Evolutionary conservation across 2,888 invertebrate genomes (phyloP).

Genomic region (Macrophya annulata): DNA sequence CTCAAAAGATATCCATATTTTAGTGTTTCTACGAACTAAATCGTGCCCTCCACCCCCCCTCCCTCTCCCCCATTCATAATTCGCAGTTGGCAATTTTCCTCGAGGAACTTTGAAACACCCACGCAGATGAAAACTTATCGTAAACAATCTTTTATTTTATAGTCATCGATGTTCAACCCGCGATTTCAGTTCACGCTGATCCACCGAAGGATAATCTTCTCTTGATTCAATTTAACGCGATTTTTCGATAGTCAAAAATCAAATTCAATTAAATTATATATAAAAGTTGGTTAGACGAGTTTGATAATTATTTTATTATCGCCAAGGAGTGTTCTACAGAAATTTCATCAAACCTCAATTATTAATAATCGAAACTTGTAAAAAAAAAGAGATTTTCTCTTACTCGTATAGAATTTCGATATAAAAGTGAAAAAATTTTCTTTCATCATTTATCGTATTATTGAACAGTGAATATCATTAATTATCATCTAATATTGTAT

Average conservation of each 20-base stretch:
- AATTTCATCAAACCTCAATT: not conserved
- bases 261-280: not conserved
- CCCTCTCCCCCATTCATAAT: not conserved
- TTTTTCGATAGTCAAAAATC: not conserved
- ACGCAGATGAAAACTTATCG: slow-evolving; percentile 44
- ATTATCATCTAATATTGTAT: not conserved
- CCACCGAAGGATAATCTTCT: slow-evolving; percentile 12
- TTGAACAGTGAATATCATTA: not conserved
- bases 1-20: not conserved
- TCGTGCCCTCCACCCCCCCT: not conserved
- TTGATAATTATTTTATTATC: not conserved
- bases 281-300: not conserved
- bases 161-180: slow-evolving; percentile 38
- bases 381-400: too few species aligned
- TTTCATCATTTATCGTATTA: too few species aligned
- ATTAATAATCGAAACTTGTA: not conserved
- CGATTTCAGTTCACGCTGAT: slow-evolving; percentile 49
- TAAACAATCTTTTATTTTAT: slow-evolving; percentile 46
- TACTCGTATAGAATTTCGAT: not conserved
- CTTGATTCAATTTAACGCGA: not conserved
- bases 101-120: slow-evolving; percentile 14
- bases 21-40: slow-evolving; percentile 14
- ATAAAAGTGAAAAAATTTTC: not conserved
- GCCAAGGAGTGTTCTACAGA: not conserved
- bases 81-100: slow-evolving; percentile 50